Percentiles rank a stretch among this genome's conserved stretches.
These are phyloP conservation scores for Drosophila barbarae DNA, from an alignment of 2,888 invertebrate genomes.

Conservation along the genomic window DNA sequence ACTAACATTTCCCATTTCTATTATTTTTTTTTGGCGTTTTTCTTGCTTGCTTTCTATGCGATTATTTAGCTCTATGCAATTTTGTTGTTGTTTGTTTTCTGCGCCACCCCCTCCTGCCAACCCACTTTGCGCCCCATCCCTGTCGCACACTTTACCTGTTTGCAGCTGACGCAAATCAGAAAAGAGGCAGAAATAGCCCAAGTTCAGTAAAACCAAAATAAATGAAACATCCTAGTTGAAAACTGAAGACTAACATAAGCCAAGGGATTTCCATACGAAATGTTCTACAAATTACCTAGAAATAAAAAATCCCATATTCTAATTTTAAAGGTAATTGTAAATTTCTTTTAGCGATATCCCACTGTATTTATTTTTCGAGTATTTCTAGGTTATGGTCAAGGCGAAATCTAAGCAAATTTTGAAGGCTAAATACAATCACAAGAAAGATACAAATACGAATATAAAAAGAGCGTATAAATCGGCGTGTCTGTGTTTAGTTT, in stretches of 20 bases:
- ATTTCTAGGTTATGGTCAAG: constrained; percentile 72
- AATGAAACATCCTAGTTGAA: not conserved
- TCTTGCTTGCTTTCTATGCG: constrained; percentile 33
- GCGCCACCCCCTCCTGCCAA: constrained; percentile 2
- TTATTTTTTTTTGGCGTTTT: constrained; percentile 20
- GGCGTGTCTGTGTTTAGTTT: not conserved
- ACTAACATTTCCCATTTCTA: constrained; percentile 65
- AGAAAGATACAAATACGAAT: constrained; percentile 10
- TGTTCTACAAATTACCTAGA: too few relatives aligned
- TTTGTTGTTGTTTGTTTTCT: constrained; percentile 22
- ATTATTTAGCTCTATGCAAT: constrained; percentile 42
- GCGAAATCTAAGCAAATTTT: constrained; percentile 59
- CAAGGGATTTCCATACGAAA: not conserved
- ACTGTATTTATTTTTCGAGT: constrained; percentile 30
- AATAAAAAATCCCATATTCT: too few relatives aligned
- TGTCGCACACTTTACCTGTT: constrained; percentile 15
- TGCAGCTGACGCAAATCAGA: constrained; percentile 37
- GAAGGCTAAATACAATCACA: constrained; percentile 54
- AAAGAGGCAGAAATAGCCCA: constrained; percentile 16
- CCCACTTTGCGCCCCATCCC: not conserved
- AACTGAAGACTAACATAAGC: too few relatives aligned
- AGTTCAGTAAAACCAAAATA: constrained; percentile 4
- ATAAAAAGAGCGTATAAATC: constrained; percentile 16
- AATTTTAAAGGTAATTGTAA: not conserved
- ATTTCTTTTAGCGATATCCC: not conserved